Conservation (phyloP, 1,140 invertebrate genomes). For the Bombus breviceps region DNA sequence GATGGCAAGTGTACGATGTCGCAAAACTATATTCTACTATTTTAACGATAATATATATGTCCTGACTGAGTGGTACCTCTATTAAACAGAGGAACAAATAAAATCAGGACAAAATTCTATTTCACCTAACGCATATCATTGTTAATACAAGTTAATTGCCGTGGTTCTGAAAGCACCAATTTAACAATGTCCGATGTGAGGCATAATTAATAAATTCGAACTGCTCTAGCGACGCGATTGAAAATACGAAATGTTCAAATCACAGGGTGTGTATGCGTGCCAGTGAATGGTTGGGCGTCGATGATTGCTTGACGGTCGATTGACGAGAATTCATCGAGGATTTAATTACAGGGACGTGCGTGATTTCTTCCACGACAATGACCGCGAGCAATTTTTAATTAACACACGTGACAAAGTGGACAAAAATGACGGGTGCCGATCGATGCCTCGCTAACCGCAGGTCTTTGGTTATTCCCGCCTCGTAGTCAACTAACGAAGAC, state of each 20-base stretch:
- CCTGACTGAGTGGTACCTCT: neutral
- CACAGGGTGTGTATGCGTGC: slow-evolving; percentile 14
- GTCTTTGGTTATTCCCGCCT: slow-evolving; percentile 55
- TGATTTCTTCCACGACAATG: slow-evolving; percentile 68
- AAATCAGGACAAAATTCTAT: neutral
- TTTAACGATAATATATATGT: neutral
- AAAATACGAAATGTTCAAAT: slow-evolving; percentile 53
- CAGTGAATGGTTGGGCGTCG: slow-evolving; percentile 34
- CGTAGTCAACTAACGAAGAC: slow-evolving; percentile 57
- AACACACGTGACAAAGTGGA: slow-evolving; percentile 68
- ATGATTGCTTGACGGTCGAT: slow-evolving; percentile 53
- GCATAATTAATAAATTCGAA: slow-evolving; percentile 39
- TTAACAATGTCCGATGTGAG: slow-evolving; percentile 1
- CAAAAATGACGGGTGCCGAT: slow-evolving; percentile 68
- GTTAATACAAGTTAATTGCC: slow-evolving; percentile 23
- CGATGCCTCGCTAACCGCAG: slow-evolving; percentile 62
- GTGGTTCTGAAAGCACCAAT: neutral
- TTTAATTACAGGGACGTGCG: slow-evolving; percentile 70
- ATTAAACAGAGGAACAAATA: neutral
- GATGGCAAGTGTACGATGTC: neutral
- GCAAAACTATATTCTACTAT: neutral
- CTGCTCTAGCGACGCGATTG: neutral
- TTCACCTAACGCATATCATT: neutral
- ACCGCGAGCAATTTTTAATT: slow-evolving; percentile 77
- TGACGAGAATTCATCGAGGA: slow-evolving; percentile 67